phyloP scores from a whole-genome alignment of 2,888 invertebrate species.

The Euzophera pinguis region DNA sequence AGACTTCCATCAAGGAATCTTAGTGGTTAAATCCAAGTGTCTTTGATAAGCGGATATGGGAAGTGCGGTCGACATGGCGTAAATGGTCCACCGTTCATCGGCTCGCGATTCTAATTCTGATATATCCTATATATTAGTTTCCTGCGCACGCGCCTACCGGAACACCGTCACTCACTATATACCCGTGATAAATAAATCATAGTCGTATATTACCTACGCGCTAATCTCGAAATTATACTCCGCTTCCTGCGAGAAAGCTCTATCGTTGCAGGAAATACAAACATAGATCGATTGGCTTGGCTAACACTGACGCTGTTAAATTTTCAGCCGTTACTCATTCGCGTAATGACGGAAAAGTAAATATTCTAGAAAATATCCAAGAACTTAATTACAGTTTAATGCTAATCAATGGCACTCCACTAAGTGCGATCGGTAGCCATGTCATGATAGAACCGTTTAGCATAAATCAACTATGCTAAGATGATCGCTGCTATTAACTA shows the following conservation, averaged over 20 bases:
- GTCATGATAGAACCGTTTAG: slow-evolving; percentile 7
- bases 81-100: slow-evolving; percentile 53
- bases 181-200: slow-evolving; percentile 51
- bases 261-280: slow-evolving; percentile 9
- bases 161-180: slow-evolving; percentile 44
- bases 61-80: slow-evolving; percentile 55
- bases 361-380: not conserved
- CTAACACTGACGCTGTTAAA: not conserved
- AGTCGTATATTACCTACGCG: slow-evolving; percentile 9
- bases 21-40: slow-evolving; percentile 28
- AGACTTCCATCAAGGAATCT: slow-evolving; percentile 18
- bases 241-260: slow-evolving; percentile 9
- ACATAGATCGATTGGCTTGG: slow-evolving; percentile 5
- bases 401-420: not conserved
- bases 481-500: slow-evolving; percentile 10
- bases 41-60: slow-evolving; percentile 54
- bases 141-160: slow-evolving; percentile 54
- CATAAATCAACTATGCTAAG: slow-evolving; percentile 1
- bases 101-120: slow-evolving; percentile 67
- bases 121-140: slow-evolving; percentile 64
- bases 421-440: not conserved
- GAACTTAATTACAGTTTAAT: not conserved
- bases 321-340: not conserved
- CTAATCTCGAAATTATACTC: slow-evolving; percentile 10
- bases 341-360: not conserved